Conservation (phyloP, 2,797 vertebrate genomes). For the Falco biarmicus region DNA sequence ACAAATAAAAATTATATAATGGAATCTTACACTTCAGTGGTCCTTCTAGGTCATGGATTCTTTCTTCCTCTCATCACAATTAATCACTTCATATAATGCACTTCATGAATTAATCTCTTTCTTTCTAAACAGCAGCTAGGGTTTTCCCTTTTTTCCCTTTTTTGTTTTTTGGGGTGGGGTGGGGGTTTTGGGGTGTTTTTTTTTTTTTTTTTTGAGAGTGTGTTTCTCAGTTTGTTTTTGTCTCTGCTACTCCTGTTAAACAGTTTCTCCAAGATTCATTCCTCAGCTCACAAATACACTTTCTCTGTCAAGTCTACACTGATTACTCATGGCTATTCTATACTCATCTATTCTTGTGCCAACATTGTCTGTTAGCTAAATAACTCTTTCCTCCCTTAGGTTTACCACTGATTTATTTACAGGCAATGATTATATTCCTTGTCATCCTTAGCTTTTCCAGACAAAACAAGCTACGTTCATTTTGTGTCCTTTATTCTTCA, state of each 20-base stretch:
- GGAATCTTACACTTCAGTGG: background rate
- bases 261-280: background rate
- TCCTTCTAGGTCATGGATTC: background rate
- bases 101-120: background rate
- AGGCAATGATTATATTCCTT: background rate
- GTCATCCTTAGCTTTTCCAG: background rate
- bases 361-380: background rate
- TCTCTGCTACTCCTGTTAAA: background rate
- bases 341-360: background rate
- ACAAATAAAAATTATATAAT: background rate
- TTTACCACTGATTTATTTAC: background rate
- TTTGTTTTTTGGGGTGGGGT: background rate
- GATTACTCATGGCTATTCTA: background rate
- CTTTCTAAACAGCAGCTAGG: background rate
- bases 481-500: background rate
- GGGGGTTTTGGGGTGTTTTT: background rate
- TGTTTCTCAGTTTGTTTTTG: background rate
- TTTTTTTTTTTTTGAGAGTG: background rate
- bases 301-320: background rate
- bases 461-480: background rate
- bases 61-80: background rate
- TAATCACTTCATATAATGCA: background rate
- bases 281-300: background rate
- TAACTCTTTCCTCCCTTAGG: background rate
- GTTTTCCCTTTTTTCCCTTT: background rate